A percentile compares a stretch with the other conserved stretches of the same genome.
These are phyloP conservation scores for Lindbergichthys nudifrons DNA, from an alignment of 2,797 vertebrate species.

Conservation along the genomic window DNA sequence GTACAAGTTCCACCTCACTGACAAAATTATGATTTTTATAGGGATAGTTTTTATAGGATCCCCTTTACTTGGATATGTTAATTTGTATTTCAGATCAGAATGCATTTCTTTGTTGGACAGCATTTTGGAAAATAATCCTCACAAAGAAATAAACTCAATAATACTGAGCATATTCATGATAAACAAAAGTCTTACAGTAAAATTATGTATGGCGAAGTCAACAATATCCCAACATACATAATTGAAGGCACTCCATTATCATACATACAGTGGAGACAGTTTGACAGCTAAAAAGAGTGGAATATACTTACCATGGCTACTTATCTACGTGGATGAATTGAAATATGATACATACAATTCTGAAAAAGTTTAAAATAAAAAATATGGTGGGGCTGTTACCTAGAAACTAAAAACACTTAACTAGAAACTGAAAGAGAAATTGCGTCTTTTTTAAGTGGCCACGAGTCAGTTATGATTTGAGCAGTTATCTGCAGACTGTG, in stretches of 20 bases:
- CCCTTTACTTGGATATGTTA: background rate
- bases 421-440: constrained; percentile 22
- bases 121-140: background rate
- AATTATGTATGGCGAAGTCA: constrained; percentile 63
- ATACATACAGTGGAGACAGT: constrained; percentile 44
- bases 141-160: constrained; percentile 13
- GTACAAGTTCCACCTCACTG: background rate
- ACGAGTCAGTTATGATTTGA: constrained; percentile 17
- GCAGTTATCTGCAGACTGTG: background rate
- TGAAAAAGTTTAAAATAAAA: constrained; percentile 35
- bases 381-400: constrained; percentile 32
- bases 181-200: constrained; percentile 42
- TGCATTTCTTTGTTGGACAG: constrained; percentile 1
- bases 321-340: constrained; percentile 36
- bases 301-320: constrained; percentile 15
- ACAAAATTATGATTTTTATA: background rate
- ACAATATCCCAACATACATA: constrained; percentile 38
- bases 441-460: background rate
- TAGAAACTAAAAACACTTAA: constrained; percentile 39
- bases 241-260: constrained; percentile 72
- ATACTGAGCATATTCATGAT: constrained; percentile 41
- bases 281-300: constrained; percentile 20
- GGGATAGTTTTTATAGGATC: background rate
- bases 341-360: constrained; percentile 25
- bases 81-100: constrained; percentile 18